phyloP scores from a whole-genome alignment of 2,113 vertebrate genomes.

The Theristicus caerulescens region DNA sequence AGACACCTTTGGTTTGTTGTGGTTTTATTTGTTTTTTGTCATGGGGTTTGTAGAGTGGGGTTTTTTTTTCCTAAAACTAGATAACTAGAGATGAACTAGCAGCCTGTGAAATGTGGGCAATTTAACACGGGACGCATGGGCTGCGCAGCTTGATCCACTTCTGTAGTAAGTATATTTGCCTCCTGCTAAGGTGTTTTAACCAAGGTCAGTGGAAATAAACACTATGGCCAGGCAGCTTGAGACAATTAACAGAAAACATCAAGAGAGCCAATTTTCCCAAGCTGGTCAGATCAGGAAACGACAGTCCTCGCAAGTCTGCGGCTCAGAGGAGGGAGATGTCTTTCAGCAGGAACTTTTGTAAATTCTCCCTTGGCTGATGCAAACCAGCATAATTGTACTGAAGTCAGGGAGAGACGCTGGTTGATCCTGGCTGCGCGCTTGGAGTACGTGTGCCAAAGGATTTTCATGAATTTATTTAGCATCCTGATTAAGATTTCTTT shows the following conservation, averaged over 20 bases:
- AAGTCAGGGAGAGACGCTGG: not conserved
- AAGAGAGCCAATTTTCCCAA: not conserved
- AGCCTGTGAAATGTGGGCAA: not conserved
- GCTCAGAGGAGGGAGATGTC: not conserved
- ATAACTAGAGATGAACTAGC: not conserved
- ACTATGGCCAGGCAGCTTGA: not conserved
- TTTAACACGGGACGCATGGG: not conserved
- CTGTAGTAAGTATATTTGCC: not conserved
- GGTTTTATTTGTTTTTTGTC: not conserved
- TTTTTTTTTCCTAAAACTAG: not conserved
- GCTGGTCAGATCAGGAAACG: not conserved
- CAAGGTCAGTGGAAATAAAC: constrained; percentile 31
- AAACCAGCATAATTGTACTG: not conserved
- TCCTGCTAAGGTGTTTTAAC: not conserved
- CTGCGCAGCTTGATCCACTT: not conserved
- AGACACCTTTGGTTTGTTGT: not conserved
- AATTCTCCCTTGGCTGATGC: not conserved
- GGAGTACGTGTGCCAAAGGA: not conserved
- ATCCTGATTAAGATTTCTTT: not conserved
- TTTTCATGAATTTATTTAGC: not conserved
- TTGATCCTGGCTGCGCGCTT: not conserved
- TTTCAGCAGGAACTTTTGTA: not conserved
- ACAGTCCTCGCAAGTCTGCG: not conserved
- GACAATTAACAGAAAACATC: constrained; percentile 25
- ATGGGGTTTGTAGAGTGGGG: not conserved